Evolutionary conservation across 2,113 vertebrate genomes (phyloP), one percentile per base, ranked within the genome.

Genomic region (Chlorodrepanis virens): DNA sequence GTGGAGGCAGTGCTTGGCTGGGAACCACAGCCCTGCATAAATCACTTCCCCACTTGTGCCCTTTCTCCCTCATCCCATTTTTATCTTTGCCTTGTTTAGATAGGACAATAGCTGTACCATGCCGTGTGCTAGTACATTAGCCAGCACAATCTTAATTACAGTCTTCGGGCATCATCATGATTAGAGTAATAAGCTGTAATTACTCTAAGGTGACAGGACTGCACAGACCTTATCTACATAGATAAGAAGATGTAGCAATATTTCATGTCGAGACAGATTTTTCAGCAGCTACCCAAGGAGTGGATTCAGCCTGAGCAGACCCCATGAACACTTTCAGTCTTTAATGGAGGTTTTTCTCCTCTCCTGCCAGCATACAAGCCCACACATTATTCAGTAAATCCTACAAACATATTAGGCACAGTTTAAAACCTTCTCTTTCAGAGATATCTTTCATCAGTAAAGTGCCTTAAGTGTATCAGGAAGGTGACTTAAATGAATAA

Each of bases 161-260:
- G 94, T 95, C 95, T 95, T 92, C 88, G 95, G 93, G 93, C 96
- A 96, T 96, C 90, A 76, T 72, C 85, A 59, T 96, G 92, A 96
- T 97, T 96, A 95, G 88, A 94, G 94, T 96, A 96, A 96, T 97
- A 94, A 96, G 94, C 95, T 94, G 94, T 96, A 96, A 96, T 95
- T 95, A 96, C 91, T 95, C 92, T 90, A 83, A 96, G 96, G 95
- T 94, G 93, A 95, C 85, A 97, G 86, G 70, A 74, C 79, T 84
- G 72, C 39, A 45, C 70, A 87, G 89, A 91, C 85, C 81, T 80
- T 95, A 94, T 96, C 94, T 95, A 71, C 60, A 80, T 11, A 94
- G 89, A 96, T 89, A 91, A 97, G 83, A 76, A 94, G 95, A 93
- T 56, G 77, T 35, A 37, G 77, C 37, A 57, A 96, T 96, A 96